Evolutionary conservation across 1,140 invertebrate genomes (phyloP), one percentile per base, ranked within the genome.

Genomic region (Centruroides sculpturatus): DNA sequence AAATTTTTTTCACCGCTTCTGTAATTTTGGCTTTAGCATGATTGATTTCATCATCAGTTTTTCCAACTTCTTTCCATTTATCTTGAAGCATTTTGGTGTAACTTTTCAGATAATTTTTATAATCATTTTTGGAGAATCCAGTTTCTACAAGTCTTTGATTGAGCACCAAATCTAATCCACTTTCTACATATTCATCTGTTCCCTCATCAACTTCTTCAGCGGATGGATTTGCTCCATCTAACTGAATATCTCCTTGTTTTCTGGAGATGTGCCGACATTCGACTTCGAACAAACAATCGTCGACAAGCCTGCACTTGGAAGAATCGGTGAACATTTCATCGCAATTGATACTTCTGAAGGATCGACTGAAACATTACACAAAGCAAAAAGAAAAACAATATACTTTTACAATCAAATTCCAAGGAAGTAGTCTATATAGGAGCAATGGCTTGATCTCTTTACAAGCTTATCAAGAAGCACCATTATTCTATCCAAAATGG

Each of bases 51-150:
- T 65, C 72, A 58, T 73, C 73, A 65, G 61, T 67, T 60, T 66
- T 62, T 49, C 53, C 88, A 84, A 35, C 87, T 71, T 90, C 83
- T 78, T 89, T 82, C 66, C 92, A 78, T 76, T 86, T 89, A 64
- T 82, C 81, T 64, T 90, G 82, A 69, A 92, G 78, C 84, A 87
- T 89, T 78, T 96, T 96, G 87, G 97, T 95, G 76, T 92, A 97
- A 67, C 90, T 89, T 76, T 97, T 98, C 66, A 97, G 81, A 76
- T 97, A 96, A 56, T 80, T 71, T 65, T 90, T 92, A 74, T 89
- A 98, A 35, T 86, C 86, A 56, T 72, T 69, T 64, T 76, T 75
- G 57, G 70, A 68, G 65, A 80, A 79, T 41, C 74, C 87, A 73
- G 85, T 89, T 79, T 96, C 92, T 61, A 78, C 73, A 49, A 97